Percentiles rank a stretch among this genome's conserved stretches.
Conservation (phyloP, 2,113 vertebrate genomes). For the Cinclus cinclus region DNA sequence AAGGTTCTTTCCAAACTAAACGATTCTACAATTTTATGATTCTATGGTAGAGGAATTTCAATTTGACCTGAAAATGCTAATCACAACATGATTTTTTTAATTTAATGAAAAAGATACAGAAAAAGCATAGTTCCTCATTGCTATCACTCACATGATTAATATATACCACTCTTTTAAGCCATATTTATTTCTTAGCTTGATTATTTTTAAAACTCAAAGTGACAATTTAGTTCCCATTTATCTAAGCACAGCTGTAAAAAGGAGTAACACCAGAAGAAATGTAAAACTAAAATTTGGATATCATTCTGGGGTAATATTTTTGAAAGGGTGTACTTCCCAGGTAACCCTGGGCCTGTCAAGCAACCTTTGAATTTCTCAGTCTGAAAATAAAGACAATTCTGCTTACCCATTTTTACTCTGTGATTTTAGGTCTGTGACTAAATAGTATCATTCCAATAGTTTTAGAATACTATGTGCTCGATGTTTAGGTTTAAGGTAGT, state of each 20-base stretch:
- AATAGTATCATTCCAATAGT: background rate
- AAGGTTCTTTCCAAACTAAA: background rate
- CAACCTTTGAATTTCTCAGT: background rate
- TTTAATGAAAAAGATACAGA: constrained; percentile 5
- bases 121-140: background rate
- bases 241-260: constrained; percentile 3
- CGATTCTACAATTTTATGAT: background rate
- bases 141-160: background rate
- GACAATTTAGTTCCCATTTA: background rate
- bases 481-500: background rate
- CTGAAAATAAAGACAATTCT: background rate
- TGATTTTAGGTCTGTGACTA: background rate
- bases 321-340: background rate
- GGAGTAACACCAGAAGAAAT: background rate
- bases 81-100: background rate
- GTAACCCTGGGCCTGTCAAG: background rate
- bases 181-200: background rate
- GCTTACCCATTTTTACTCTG: background rate
- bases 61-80: constrained; percentile 5
- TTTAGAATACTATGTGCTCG: background rate
- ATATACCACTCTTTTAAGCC: background rate
- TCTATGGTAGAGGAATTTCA: background rate
- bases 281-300: background rate
- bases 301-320: background rate
- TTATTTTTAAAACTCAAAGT: background rate